phyloP scores from a whole-genome alignment of 2,113 vertebrate genomes.

The Dasypus novemcinctus region DNA sequence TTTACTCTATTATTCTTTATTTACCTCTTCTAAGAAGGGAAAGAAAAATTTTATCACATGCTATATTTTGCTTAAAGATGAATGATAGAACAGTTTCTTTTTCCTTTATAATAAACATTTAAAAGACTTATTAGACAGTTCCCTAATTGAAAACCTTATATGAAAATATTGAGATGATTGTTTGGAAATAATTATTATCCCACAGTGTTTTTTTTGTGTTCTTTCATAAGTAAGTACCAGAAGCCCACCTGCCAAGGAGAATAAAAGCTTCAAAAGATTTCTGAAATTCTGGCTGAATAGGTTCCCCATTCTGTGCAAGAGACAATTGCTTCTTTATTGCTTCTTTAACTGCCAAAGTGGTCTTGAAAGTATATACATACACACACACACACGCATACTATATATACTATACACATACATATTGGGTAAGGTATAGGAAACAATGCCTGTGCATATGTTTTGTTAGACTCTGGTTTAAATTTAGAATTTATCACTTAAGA shows the following conservation, averaged over 20 bases:
- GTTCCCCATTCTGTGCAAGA: background rate
- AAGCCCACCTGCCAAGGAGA: background rate
- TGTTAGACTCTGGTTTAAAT: background rate
- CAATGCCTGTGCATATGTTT: background rate
- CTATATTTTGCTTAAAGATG: slow-evolving; percentile 35
- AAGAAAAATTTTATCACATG: background rate
- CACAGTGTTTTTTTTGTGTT: background rate
- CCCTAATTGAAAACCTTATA: slow-evolving; percentile 22
- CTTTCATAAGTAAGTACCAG: background rate
- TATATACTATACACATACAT: background rate
- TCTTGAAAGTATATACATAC: background rate
- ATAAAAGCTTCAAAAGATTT: background rate
- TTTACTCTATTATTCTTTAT: slow-evolving; percentile 36
- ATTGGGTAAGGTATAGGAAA: background rate
- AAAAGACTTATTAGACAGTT: background rate
- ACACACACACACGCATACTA: background rate
- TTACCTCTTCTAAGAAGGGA: background rate
- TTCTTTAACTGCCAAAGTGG: background rate
- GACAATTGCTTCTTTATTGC: background rate
- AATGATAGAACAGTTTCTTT: background rate
- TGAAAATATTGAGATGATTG: background rate
- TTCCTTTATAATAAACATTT: slow-evolving; percentile 35
- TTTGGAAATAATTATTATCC: background rate
- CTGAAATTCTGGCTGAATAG: background rate
- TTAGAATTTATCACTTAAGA: background rate